Evolutionary conservation across 2,888 invertebrate species (phyloP).

Genomic region (Drymonia ruficornis): DNA sequence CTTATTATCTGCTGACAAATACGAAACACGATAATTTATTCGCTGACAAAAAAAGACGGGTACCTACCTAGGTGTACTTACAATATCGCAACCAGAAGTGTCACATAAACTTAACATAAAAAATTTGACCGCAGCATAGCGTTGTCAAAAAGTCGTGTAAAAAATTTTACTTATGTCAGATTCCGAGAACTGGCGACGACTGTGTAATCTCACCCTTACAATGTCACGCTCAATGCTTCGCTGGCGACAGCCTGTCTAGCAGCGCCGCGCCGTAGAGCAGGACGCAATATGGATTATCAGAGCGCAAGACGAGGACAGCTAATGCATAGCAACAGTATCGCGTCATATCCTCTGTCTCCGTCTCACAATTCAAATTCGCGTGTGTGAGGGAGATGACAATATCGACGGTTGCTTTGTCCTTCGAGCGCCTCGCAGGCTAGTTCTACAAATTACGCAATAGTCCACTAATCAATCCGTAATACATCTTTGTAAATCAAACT

Average conservation of each 20-base stretch:
- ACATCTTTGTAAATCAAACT: background rate
- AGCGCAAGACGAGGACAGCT: conserved; percentile 12
- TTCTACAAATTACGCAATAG: background rate
- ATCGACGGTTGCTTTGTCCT: conserved; percentile 14
- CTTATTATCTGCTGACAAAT: background rate
- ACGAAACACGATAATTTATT: background rate
- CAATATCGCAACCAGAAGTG: conserved; percentile 14
- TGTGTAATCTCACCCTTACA: conserved; percentile 16
- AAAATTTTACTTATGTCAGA: conserved; percentile 10
- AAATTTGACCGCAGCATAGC: conserved; percentile 13
- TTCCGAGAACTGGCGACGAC: conserved; percentile 11
- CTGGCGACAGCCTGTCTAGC: conserved; percentile 24
- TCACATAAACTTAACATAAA: conserved; percentile 10
- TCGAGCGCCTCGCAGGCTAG: conserved; percentile 7
- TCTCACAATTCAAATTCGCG: conserved; percentile 5
- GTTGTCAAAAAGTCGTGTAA: conserved; percentile 12
- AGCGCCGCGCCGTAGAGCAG: conserved; percentile 11
- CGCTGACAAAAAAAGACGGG: conserved; percentile 1
- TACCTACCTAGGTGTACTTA: background rate
- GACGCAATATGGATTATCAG: conserved; percentile 5
- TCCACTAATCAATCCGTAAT: background rate
- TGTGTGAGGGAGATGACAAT: conserved; percentile 8
- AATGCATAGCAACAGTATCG: conserved; percentile 20
- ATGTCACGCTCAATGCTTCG: conserved; percentile 20
- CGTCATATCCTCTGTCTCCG: conserved; percentile 10